Conservation (phyloP, 2,113 vertebrate genomes). For the Chlorodrepanis virens region DNA sequence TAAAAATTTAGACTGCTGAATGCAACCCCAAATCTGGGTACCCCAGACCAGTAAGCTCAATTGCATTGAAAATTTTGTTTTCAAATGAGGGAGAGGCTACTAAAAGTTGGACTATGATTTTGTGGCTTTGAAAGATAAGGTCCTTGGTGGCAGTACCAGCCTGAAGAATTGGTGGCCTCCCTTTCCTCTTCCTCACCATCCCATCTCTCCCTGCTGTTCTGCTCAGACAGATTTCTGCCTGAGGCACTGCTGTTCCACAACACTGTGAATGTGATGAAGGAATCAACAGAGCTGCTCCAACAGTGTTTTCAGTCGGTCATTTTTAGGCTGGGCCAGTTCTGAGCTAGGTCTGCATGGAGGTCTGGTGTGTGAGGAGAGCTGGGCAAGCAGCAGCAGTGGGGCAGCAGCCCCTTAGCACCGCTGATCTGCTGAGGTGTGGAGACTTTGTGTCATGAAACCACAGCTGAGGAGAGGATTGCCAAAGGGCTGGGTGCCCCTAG, state of each 20-base stretch:
- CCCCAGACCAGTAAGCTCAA: background rate
- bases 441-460: background rate
- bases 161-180: rapidly evolving
- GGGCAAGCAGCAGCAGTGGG: background rate
- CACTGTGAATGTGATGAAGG: background rate
- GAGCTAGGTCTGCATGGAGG: background rate
- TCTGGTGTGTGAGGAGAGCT: background rate
- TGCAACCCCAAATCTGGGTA: background rate
- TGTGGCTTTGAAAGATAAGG: background rate
- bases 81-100: background rate
- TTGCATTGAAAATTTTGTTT: background rate
- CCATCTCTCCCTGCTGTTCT: rapidly evolving
- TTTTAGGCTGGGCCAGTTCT: background rate
- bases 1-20: background rate
- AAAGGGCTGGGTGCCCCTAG: background rate
- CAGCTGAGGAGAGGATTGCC: background rate
- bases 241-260: background rate
- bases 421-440: background rate
- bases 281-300: background rate
- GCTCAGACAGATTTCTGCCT: background rate
- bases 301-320: background rate
- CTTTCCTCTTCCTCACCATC: background rate
- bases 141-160: background rate
- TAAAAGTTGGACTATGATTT: background rate
- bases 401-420: background rate